These are phyloP conservation scores for Erpobdella octoculata DNA, from an alignment of 2,888 invertebrate genomes.

Conservation along the genomic window DNA sequence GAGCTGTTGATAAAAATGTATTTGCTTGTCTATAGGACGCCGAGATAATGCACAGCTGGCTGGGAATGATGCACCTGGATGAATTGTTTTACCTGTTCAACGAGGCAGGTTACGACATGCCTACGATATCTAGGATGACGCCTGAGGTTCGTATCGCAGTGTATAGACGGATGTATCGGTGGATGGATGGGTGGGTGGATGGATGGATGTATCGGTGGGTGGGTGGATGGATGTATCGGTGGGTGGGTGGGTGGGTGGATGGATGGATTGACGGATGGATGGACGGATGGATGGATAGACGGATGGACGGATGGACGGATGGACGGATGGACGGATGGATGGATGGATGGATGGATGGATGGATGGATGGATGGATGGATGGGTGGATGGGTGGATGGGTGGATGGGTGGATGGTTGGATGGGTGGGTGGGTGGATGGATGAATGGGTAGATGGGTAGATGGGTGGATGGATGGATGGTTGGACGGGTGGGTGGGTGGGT, in stretches of 20 bases:
- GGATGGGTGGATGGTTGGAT: too few species aligned
- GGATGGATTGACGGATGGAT: background rate
- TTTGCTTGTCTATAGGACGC: conserved; percentile 63
- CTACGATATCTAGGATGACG: conserved; percentile 96
- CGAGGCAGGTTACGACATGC: conserved; percentile 91
- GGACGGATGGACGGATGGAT: background rate
- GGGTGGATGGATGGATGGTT: too few species aligned
- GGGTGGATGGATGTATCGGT: background rate
- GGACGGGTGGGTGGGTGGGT: too few species aligned
- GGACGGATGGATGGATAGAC: background rate
- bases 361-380: background rate
- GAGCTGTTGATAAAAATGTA: too few species aligned
- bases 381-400: too few species aligned
- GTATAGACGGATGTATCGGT: background rate
- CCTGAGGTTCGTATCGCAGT: conserved; percentile 64
- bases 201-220: background rate
- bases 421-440: too few species aligned
- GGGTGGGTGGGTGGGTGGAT: background rate
- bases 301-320: background rate
- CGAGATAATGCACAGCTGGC: conserved; percentile 85
- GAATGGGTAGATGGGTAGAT: too few species aligned
- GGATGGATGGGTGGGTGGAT: background rate
- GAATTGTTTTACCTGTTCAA: conserved; percentile 88
- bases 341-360: background rate
- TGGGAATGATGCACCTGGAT: conserved; percentile 84